A percentile compares a stretch with the other conserved stretches of the same genome.
Evolutionary conservation across 2,888 invertebrate genomes (phyloP).

Genomic region (Automeris io): DNA sequence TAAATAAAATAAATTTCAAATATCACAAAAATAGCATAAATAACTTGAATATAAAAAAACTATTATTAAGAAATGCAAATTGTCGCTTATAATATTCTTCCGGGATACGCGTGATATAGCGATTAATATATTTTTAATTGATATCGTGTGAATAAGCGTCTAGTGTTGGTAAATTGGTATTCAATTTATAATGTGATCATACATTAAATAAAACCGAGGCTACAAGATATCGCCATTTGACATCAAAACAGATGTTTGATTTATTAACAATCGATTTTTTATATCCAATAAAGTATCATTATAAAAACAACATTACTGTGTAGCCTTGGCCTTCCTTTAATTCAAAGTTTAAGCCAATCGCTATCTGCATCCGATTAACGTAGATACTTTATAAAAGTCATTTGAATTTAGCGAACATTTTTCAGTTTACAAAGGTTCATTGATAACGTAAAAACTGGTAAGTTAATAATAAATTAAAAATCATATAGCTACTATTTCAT

Average conservation of each 20-base stretch:
- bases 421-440: not conserved
- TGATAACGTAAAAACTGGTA: not conserved
- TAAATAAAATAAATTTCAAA: too few species aligned
- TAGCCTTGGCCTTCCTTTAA: conserved; percentile 7
- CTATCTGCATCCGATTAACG: conserved; percentile 13
- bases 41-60: too few species aligned
- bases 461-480: not conserved
- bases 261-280: not conserved
- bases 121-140: too few species aligned
- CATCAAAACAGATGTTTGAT: not conserved
- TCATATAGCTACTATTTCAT: too few species aligned
- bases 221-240: conserved; percentile 1
- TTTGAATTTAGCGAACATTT: not conserved
- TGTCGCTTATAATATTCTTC: too few species aligned
- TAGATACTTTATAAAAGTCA: not conserved
- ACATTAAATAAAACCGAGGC: not conserved
- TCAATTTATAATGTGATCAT: conserved; percentile 1
- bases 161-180: too few species aligned
- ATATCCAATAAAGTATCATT: conserved; percentile 2
- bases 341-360: not conserved
- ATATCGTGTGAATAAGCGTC: too few species aligned
- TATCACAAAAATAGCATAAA: too few species aligned
- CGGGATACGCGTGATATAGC: too few species aligned
- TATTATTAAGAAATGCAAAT: too few species aligned
- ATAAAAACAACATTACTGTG: conserved; percentile 4